phyloP scores from a whole-genome alignment of 2,888 invertebrate species.

The Acanthacorydalis orientalis region DNA sequence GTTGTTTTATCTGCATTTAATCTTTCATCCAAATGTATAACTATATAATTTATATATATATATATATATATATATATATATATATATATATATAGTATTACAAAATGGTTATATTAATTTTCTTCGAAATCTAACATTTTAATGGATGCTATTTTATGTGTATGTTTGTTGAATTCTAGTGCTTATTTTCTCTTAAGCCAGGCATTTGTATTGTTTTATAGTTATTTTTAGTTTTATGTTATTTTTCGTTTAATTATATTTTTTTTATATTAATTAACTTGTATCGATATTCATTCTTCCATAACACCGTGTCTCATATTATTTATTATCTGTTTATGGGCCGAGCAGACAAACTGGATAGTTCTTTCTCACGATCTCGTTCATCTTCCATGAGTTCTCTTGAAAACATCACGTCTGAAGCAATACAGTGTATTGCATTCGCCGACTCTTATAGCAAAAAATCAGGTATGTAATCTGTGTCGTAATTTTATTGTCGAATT shows the following conservation, averaged over 20 bases:
- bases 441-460: conserved; percentile 90
- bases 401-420: conserved; percentile 91
- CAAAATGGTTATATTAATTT: too few species aligned
- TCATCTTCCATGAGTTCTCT: conserved; percentile 96
- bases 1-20: too few species aligned
- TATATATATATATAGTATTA: too few species aligned
- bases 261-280: not conserved
- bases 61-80: too few species aligned
- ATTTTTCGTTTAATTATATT: not conserved
- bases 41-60: too few species aligned
- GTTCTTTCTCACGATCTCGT: conserved; percentile 88
- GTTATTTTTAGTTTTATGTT: too few species aligned
- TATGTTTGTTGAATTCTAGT: not conserved
- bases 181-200: not conserved
- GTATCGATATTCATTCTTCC: not conserved
- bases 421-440: conserved; percentile 89
- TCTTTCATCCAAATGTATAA: too few species aligned
- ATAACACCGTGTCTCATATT: not conserved
- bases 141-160: not conserved
- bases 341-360: conserved; percentile 91
- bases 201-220: too few species aligned
- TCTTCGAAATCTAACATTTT: not conserved
- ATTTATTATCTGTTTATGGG: conserved; percentile 31
- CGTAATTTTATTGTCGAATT: not conserved
- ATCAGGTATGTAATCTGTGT: conserved; percentile 49